Base-by-base conservation (phyloP, 2,113 vertebrate genomes). In the Mus musculus region DNA sequence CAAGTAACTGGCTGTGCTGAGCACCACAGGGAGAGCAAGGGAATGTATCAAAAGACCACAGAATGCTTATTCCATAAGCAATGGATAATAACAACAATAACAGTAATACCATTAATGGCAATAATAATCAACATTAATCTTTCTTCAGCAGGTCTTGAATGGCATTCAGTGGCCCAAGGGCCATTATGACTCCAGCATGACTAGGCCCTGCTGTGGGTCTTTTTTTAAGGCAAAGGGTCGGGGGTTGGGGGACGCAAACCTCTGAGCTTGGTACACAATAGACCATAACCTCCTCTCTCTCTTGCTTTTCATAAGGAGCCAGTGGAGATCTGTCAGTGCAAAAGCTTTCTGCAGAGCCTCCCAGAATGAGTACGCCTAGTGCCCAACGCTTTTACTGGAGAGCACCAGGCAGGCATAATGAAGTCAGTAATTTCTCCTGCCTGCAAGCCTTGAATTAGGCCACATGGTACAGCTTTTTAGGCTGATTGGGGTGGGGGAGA, bases 361-460 rank as follows among this genome's bases (percentile, higher is more conserved):
- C 91, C 33, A 97, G 97, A 75, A 91, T 65, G 94, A 69, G 94
- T 81, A 72, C 33, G 33, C 61, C 91, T 97, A 76, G 80, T 91
- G 91, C 72, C 54, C 61, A 94, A 88, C 4, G 39, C 97, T 94
- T 97, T 97, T 46, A 94, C 92, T 96, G 94, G 90, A 95, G 97
- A 95, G 84, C 69, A 93, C 85, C 72, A 93, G 93, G 94, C 86
- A 81, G 28, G 63, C 89, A 94, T 93, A 97, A 97, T 95, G 6
- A 96, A 98, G 96, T 94, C 97, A 91, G 94, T 95, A 96, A 94
- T 84, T 98, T 97, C 94, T 97, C 93, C 95, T 97, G 97, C 97
- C 86, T 97, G 97, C 96, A 97, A 88, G 94, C 95, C 93, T 90
- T 11, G 14, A 52, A 80, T 96, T 96, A 96, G 97, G 89, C 84